These are phyloP conservation scores for Ursus arctos DNA, from an alignment of 2,113 vertebrate species.

Conservation along the genomic window DNA sequence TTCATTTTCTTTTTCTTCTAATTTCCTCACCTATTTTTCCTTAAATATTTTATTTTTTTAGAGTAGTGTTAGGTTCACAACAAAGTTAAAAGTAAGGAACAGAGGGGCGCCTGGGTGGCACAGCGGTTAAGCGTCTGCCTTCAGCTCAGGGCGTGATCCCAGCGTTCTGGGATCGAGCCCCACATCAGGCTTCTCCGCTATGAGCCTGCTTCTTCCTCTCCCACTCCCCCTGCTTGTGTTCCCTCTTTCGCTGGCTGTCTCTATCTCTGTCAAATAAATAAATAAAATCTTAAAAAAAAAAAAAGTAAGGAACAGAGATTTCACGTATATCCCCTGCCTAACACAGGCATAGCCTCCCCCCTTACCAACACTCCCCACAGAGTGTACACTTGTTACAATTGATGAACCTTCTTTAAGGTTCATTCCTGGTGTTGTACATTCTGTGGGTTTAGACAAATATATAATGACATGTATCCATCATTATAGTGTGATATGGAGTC, in stretches of 20 bases:
- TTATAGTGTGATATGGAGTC: background rate
- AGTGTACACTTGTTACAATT: too few relatives aligned
- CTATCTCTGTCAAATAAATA: too few relatives aligned
- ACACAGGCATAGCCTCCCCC: too few relatives aligned
- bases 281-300: too few relatives aligned
- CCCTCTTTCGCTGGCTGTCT: too few relatives aligned
- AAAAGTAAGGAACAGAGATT: background rate
- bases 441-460: background rate
- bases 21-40: background rate
- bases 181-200: too few relatives aligned
- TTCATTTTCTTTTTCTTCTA: background rate
- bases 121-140: too few relatives aligned
- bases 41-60: background rate
- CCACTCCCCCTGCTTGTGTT: too few relatives aligned
- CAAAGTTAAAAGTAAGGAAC: background rate
- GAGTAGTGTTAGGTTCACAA: background rate
- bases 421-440: background rate
- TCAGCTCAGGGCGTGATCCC: too few relatives aligned
- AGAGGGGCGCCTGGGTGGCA: background rate
- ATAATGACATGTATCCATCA: background rate
- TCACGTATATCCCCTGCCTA: rapidly evolving
- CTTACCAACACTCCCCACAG: background rate
- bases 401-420: background rate
- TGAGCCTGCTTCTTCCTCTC: too few relatives aligned
- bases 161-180: too few relatives aligned